Base-by-base conservation (phyloP, 2,113 vertebrate genomes). In the Spizaetus ornatus region DNA sequence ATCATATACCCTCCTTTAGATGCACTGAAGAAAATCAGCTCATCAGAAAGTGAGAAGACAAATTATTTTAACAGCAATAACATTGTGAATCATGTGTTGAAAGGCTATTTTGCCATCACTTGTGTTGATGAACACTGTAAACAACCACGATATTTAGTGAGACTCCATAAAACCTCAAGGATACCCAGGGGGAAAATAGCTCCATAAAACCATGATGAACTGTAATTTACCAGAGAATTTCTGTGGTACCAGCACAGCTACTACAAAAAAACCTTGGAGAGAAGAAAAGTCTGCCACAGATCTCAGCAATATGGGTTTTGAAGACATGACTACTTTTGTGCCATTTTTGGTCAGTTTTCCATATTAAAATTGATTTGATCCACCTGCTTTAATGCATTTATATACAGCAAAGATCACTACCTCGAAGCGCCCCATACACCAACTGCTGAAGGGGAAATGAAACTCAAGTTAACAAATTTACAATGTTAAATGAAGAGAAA, bases 111-210 rank as follows among this genome's bases (percentile, higher is more conserved):
- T 93, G 31, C 42, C 43, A 90, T 69, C 61, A 31, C 43, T 93
- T 95, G 59, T 74, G n/a, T 86, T 91, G 94, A 93, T 81, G 62
- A 92, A 84, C 50, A 38, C 71, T 53, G 78, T 91, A 96, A 96
- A 96, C 36, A 88, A 55, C 23, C 11, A 12, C 4, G 8, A 80
- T 72, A 81, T 63, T 63, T 52, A 81, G 31, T 63, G 21, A 91
- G 19, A 86, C 27, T 85, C 66, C 52, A 83, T 70, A 92, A 95
- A 86, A 95, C 48, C 36, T 90, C 52, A 81, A 82, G 67, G 80
- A 88, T 86, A 89, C 52, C n/a, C 42, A 38, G 32, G 11, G 42
- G 50, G 43, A 11, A 92, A 91, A 87, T 16, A 86, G 26, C 10
- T 56, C 55, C 53, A 90, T 94, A 90, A 93, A 97, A 34, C n/a